Percentiles rank a stretch among this genome's conserved stretches.
Conservation (phyloP, 2,888 invertebrate species). For the Scaptomyza polygonia region DNA sequence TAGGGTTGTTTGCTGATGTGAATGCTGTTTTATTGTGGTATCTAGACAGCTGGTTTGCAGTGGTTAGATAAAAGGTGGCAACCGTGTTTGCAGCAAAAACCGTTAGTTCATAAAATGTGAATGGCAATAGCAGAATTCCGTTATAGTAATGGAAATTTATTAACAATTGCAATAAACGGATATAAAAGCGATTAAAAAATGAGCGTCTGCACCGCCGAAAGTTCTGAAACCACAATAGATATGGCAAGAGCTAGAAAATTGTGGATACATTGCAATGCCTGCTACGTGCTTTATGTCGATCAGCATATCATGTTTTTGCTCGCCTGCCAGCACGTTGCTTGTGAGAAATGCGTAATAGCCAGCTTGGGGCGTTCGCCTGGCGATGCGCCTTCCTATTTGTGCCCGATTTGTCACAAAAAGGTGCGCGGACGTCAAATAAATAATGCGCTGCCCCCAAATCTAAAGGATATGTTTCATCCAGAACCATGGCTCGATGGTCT, state of each 20-base stretch:
- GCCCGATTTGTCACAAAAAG: conserved; percentile 64
- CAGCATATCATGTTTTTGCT: conserved; percentile 67
- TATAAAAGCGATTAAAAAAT: conserved; percentile 2
- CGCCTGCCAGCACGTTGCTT: conserved; percentile 75
- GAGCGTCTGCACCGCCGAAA: background rate
- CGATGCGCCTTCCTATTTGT: conserved; percentile 56
- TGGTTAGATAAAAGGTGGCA: background rate
- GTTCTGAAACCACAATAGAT: background rate
- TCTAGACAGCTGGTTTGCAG: conserved; percentile 33
- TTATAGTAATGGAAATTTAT: conserved; percentile 5
- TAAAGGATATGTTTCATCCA: conserved; percentile 79
- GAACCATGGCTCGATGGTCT: conserved; percentile 65
- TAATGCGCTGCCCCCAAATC: conserved; percentile 70
- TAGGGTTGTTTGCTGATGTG: too few species aligned
- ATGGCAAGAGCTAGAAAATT: conserved; percentile 29
- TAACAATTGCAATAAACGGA: background rate
- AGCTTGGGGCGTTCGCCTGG: conserved; percentile 40
- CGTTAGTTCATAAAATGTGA: conserved; percentile 5
- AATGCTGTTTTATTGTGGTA: conserved; percentile 1
- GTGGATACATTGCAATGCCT: conserved; percentile 82
- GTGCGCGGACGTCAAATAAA: conserved; percentile 67
- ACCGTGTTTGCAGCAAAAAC: conserved; percentile 3
- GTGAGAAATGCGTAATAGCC: conserved; percentile 68
- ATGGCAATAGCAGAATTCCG: conserved; percentile 18
- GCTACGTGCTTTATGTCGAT: conserved; percentile 61